Conservation (phyloP, 2,888 invertebrate genomes). For the Apamea anceps region DNA sequence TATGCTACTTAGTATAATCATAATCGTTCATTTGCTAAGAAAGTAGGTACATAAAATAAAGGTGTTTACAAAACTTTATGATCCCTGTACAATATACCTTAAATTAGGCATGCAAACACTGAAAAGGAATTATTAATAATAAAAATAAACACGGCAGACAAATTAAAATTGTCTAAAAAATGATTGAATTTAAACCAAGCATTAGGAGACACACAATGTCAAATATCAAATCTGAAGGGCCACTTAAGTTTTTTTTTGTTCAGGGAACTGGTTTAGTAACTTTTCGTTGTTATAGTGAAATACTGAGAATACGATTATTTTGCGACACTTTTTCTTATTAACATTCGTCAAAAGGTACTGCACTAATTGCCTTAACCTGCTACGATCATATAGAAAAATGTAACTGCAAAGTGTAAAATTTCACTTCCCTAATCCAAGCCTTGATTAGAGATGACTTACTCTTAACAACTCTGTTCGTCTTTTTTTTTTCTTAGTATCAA, state of each 20-base stretch:
- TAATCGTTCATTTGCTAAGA: neutral
- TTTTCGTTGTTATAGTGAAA: neutral
- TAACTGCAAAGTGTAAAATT: neutral
- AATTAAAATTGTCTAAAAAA: too few species aligned
- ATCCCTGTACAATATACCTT: too few species aligned
- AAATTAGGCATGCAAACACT: too few species aligned
- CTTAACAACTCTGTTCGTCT: neutral
- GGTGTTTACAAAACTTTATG: too few species aligned
- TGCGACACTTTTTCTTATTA: neutral
- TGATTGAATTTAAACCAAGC: too few species aligned
- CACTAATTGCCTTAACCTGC: neutral
- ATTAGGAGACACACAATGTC: too few species aligned
- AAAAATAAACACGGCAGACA: too few species aligned
- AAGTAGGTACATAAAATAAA: too few species aligned
- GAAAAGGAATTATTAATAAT: too few species aligned
- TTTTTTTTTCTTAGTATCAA: neutral
- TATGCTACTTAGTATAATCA: neutral
- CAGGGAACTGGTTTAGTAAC: neutral
- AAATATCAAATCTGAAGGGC: too few species aligned
- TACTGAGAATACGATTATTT: neutral
- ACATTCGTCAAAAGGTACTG: neutral
- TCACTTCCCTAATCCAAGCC: neutral
- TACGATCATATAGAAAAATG: too few species aligned
- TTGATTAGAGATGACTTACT: neutral
- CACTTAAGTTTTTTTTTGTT: neutral